phyloP scores from a whole-genome alignment of 2,797 vertebrate species.

The Oreortyx pictus region DNA sequence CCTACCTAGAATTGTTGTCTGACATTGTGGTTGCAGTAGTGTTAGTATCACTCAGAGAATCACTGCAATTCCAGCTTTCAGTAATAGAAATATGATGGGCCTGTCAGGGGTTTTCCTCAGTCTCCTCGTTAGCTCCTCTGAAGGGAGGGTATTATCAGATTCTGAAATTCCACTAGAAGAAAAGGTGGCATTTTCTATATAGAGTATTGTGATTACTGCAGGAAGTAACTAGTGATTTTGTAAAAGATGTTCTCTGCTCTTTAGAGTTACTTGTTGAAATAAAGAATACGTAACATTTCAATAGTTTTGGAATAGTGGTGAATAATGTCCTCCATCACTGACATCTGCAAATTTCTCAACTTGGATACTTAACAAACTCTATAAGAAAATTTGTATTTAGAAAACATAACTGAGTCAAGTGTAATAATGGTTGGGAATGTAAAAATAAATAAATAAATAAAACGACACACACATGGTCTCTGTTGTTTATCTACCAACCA shows the following conservation, averaged over 20 bases:
- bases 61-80: background rate
- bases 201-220: background rate
- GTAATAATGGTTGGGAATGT: background rate
- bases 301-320: background rate
- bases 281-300: accelerated
- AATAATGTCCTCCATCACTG: background rate
- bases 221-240: background rate
- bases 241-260: background rate
- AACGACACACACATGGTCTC: background rate
- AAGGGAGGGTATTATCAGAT: background rate
- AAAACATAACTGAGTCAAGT: background rate
- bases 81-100: background rate
- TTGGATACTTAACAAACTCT: background rate
- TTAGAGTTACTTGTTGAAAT: background rate
- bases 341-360: background rate
- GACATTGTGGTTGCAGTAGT: background rate
- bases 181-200: background rate
- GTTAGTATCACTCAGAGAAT: too few relatives aligned
- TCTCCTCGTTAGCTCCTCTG: background rate
- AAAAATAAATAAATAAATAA: background rate
- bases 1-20: background rate
- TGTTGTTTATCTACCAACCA: background rate
- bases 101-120: background rate
- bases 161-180: background rate
- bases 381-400: background rate